A percentile compares a stretch with the other conserved stretches of the same genome.
phyloP scores from a whole-genome alignment of 2,797 vertebrate species.

The Anguilla obscura region DNA sequence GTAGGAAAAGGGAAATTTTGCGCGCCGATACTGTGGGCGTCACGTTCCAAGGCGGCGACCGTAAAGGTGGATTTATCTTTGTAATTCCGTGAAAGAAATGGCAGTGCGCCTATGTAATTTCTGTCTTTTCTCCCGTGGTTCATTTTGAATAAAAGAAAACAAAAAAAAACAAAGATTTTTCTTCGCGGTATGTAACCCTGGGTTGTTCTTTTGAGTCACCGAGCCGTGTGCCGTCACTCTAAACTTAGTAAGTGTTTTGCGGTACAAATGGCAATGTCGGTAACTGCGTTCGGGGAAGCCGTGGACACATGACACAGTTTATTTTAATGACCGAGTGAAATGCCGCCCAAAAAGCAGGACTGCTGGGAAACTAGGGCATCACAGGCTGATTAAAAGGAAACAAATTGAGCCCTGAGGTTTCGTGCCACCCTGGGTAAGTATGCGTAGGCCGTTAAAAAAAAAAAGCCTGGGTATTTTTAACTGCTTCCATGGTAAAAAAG shows the following conservation, averaged over 20 bases:
- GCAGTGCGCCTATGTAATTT: background rate
- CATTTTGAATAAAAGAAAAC: background rate
- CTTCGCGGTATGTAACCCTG: background rate
- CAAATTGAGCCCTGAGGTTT: conserved; percentile 51
- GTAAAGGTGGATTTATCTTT: background rate
- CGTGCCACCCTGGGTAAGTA: conserved; percentile 46
- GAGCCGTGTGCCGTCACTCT: background rate
- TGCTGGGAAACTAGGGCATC: conserved; percentile 57
- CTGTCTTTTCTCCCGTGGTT: background rate
- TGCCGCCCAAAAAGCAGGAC: conserved; percentile 46
- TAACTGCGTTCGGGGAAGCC: conserved; percentile 46
- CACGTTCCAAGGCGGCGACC: background rate
- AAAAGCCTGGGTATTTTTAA: conserved; percentile 37
- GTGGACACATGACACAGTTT: conserved; percentile 67
- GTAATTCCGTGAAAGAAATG: background rate
- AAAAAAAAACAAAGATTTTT: background rate
- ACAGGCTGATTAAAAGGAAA: conserved; percentile 63
- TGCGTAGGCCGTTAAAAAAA: conserved; percentile 7
- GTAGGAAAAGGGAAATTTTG: conserved; percentile 8
- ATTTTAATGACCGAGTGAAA: conserved; percentile 65
- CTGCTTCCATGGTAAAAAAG: conserved; percentile 5
- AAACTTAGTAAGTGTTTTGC: background rate
- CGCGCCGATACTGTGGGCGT: background rate
- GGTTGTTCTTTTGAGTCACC: background rate
- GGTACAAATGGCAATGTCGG: background rate